Conservation (phyloP, 2,113 vertebrate genomes). For the Cebus imitator region DNA sequence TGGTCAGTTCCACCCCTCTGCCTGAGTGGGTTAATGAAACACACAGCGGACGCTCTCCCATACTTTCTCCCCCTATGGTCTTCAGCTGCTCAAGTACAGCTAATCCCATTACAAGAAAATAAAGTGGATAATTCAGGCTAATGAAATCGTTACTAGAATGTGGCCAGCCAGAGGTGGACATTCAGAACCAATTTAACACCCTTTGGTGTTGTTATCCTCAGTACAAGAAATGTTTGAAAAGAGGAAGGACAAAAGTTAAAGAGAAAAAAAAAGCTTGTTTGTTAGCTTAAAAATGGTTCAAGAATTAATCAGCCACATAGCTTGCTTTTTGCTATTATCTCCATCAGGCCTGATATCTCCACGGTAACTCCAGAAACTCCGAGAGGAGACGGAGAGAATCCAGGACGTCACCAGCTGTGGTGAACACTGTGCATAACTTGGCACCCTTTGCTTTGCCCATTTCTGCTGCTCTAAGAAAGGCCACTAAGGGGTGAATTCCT, state of each 20-base stretch:
- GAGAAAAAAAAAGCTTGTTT: slow-evolving; percentile 52
- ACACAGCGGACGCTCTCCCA: slow-evolving; percentile 22
- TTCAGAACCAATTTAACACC: slow-evolving; percentile 83
- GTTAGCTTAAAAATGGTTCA: slow-evolving; percentile 72
- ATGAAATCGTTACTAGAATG: slow-evolving; percentile 86
- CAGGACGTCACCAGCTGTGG: neutral
- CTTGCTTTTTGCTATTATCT: slow-evolving; percentile 46
- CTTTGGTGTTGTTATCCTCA: slow-evolving; percentile 77
- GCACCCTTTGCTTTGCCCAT: fast-evolving
- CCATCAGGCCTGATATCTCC: slow-evolving; percentile 42
- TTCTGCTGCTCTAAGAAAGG: neutral
- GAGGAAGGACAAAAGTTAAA: slow-evolving; percentile 55
- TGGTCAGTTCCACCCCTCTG: slow-evolving; percentile 56
- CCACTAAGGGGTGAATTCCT: fast-evolving
- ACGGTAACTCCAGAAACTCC: slow-evolving; percentile 38
- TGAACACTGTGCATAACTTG: fast-evolving
- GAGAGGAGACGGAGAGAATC: neutral
- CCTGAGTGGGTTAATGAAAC: slow-evolving; percentile 73
- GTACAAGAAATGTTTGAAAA: slow-evolving; percentile 77
- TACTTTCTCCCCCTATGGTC: slow-evolving; percentile 71
- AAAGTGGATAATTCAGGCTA: slow-evolving; percentile 87
- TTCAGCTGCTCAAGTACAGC: slow-evolving; percentile 79
- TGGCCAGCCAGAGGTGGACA: slow-evolving; percentile 85
- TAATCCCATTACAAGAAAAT: slow-evolving; percentile 88
- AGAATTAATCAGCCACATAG: slow-evolving; percentile 52